phyloP scores from a whole-genome alignment of 2,113 vertebrate species.

The Anhinga rufa region DNA sequence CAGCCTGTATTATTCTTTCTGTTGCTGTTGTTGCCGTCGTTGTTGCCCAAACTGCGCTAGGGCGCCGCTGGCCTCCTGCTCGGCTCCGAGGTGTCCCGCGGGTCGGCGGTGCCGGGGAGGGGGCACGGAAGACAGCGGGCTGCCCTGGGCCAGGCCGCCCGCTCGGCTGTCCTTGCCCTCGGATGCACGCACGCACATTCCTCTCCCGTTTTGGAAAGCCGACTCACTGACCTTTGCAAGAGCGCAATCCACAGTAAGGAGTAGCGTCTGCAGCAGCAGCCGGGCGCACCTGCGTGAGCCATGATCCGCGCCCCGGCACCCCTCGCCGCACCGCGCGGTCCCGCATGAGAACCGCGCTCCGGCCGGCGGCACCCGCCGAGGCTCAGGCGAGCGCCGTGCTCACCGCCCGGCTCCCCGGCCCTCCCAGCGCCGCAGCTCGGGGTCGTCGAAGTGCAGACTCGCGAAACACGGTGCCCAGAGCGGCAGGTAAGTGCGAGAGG shows the following conservation, averaged over 20 bases:
- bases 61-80: background rate
- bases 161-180: background rate
- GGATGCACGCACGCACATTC: background rate
- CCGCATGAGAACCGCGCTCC: background rate
- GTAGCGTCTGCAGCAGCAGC: slow-evolving; percentile 25
- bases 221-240: slow-evolving; percentile 30
- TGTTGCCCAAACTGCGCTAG: background rate
- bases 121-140: background rate
- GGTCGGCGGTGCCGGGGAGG: no score
- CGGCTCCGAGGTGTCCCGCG: background rate
- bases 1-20: background rate
- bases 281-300: background rate
- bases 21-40: background rate
- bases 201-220: background rate
- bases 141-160: background rate
- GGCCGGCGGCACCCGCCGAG: background rate
- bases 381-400: background rate
- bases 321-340: background rate
- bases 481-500: background rate
- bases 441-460: background rate
- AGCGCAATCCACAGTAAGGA: background rate
- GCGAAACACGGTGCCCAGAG: background rate
- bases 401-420: background rate
- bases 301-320: background rate
- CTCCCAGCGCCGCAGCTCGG: background rate